Percentiles rank a stretch among this genome's conserved stretches.
Conservation (phyloP, 1,140 invertebrate species). For the Sitobion miscanthi region DNA sequence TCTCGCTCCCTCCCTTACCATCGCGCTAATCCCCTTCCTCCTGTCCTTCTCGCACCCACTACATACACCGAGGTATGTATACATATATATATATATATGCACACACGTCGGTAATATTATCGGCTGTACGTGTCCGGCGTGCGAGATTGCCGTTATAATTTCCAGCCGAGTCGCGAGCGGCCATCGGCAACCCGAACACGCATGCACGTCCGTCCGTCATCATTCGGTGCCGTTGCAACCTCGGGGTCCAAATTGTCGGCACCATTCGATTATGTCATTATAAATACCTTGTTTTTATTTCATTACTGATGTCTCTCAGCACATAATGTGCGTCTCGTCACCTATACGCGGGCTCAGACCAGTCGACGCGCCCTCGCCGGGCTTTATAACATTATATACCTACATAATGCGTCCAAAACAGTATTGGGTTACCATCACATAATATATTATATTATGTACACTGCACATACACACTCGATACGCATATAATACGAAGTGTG, state of each 20-base stretch:
- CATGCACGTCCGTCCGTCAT: neutral
- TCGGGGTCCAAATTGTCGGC: slow-evolving; percentile 5
- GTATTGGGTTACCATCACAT: neutral
- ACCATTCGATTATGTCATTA: slow-evolving; percentile 52
- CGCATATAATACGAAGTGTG: neutral
- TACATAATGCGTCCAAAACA: neutral
- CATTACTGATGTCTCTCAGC: neutral
- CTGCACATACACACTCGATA: neutral
- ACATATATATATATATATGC: neutral
- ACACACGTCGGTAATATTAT: slow-evolving; percentile 20
- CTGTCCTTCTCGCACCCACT: neutral
- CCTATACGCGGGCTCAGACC: neutral
- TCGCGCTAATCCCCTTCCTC: neutral
- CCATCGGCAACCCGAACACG: neutral
- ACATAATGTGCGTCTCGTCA: neutral
- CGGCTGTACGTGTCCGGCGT: slow-evolving; percentile 44
- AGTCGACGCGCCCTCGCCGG: neutral
- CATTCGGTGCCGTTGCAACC: neutral
- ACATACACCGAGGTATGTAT: neutral
- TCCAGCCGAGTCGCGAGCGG: neutral
- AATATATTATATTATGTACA: neutral
- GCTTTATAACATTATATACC: neutral
- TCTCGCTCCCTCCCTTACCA: neutral
- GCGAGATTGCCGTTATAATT: slow-evolving; percentile 35
- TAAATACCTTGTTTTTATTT: slow-evolving; percentile 50